A percentile compares a stretch with the other conserved stretches of the same genome.
These are phyloP conservation scores for Eupsilia transversa DNA, from an alignment of 2,888 invertebrate genomes.

Conservation along the genomic window DNA sequence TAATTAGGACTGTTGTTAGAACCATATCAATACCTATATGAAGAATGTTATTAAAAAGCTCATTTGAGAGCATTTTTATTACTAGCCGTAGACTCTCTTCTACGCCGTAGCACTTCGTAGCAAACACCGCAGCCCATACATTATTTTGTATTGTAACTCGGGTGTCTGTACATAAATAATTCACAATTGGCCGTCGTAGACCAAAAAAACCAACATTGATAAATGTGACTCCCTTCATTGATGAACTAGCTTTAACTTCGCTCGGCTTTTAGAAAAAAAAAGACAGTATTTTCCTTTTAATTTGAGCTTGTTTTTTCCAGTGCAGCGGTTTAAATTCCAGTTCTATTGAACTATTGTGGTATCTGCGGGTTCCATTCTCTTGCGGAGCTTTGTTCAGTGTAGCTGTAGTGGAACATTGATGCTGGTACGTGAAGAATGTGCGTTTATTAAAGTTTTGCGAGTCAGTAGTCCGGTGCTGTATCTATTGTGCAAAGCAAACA, in stretches of 20 bases:
- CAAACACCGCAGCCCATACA: conserved; percentile 18
- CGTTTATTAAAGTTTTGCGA: conserved; percentile 59
- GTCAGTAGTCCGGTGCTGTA: conserved; percentile 18
- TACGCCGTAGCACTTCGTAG: conserved; percentile 20
- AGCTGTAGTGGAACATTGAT: conserved; percentile 32
- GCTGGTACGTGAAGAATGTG: conserved; percentile 41
- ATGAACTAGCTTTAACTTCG: conserved; percentile 12
- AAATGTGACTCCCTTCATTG: conserved; percentile 7
- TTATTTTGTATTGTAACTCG: not conserved
- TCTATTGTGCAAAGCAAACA: conserved; percentile 49
- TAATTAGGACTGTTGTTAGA: conserved; percentile 22
- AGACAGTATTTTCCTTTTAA: conserved; percentile 49
- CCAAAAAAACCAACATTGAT: conserved; percentile 15
- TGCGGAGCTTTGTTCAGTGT: conserved; percentile 45
- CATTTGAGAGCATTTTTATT: not conserved
- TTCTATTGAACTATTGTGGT: conserved; percentile 58
- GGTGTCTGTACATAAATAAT: conserved; percentile 19
- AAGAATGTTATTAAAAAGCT: not conserved
- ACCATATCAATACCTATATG: not conserved
- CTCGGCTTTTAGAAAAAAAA: conserved; percentile 25
- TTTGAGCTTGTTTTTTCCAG: conserved; percentile 53
- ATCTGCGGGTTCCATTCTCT: conserved; percentile 53
- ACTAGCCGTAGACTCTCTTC: not conserved
- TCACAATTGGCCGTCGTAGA: not conserved
- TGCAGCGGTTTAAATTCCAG: conserved; percentile 43